These are phyloP conservation scores for Aphelinus certus DNA, from an alignment of 1,140 invertebrate genomes.

Conservation along the genomic window DNA sequence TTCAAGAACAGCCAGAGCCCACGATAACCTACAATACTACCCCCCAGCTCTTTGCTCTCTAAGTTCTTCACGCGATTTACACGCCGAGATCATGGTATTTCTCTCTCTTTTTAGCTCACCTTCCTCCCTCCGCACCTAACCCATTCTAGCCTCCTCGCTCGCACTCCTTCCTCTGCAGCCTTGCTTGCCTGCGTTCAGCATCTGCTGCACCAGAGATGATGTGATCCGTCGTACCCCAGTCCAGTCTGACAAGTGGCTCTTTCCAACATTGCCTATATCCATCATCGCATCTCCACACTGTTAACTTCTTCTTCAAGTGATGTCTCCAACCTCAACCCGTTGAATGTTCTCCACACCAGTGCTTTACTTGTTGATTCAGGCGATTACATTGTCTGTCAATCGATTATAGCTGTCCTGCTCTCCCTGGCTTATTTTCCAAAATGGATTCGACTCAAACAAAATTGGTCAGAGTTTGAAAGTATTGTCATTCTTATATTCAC, in stretches of 20 bases:
- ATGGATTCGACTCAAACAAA: neutral
- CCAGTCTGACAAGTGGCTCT: too few relatives aligned
- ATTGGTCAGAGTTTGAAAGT: neutral
- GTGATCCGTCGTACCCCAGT: neutral
- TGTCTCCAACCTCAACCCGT: too few relatives aligned
- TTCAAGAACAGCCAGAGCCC: conserved; percentile 24
- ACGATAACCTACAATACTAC: conserved; percentile 4
- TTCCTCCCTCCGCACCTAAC: neutral
- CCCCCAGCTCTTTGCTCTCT: conserved; percentile 15
- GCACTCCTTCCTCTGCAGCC: too few relatives aligned
- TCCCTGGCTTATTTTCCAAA: neutral
- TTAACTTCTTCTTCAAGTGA: too few relatives aligned
- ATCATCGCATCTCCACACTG: too few relatives aligned
- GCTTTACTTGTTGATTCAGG: neutral
- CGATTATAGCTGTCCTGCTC: neutral
- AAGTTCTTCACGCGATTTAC: conserved; percentile 2
- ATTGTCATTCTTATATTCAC: neutral
- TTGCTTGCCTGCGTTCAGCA: too few relatives aligned
- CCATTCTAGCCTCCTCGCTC: too few relatives aligned
- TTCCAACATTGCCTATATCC: neutral
- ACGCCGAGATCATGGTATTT: neutral
- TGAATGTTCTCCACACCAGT: too few relatives aligned
- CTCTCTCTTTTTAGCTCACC: conserved; percentile 14
- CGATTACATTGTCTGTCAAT: neutral
- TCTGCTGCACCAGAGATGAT: too few relatives aligned